Percentiles rank a stretch among this genome's conserved stretches.
phyloP scores from a whole-genome alignment of 2,888 invertebrate genomes.

The Ectropis crepuscularia region DNA sequence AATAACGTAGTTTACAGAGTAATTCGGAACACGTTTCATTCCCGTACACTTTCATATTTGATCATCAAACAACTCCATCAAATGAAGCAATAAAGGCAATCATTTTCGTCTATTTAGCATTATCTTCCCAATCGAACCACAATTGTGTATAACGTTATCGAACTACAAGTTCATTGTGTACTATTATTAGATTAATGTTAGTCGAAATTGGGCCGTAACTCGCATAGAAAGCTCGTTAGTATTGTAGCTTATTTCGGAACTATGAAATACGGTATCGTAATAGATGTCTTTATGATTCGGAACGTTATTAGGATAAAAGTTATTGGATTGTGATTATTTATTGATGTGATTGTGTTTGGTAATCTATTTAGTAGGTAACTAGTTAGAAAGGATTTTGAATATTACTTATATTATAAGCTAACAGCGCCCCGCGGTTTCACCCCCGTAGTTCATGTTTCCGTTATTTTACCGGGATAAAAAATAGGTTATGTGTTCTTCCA shows the following conservation, averaged over 20 bases:
- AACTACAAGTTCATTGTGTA: slow-evolving; percentile 45
- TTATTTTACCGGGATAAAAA: too few species aligned
- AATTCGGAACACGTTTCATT: slow-evolving; percentile 16
- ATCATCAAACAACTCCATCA: slow-evolving; percentile 32
- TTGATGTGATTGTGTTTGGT: slow-evolving; percentile 19
- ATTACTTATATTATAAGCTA: neutral
- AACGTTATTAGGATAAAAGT: slow-evolving; percentile 24
- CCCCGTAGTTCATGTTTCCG: too few species aligned
- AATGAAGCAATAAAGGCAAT: slow-evolving; percentile 66
- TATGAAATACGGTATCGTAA: slow-evolving; percentile 44
- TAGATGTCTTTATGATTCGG: slow-evolving; percentile 48
- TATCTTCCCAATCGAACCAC: slow-evolving; percentile 54
- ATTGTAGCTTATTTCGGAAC: slow-evolving; percentile 51
- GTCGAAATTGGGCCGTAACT: slow-evolving; percentile 70
- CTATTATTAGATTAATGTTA: slow-evolving; percentile 72
- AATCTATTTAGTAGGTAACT: neutral
- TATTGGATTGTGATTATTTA: slow-evolving; percentile 25
- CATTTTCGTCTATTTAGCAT: slow-evolving; percentile 53
- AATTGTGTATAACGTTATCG: slow-evolving; percentile 37
- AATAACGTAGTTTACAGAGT: neutral
- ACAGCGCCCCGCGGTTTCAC: too few species aligned
- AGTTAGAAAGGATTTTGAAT: neutral
- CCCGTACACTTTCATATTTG: slow-evolving; percentile 41
- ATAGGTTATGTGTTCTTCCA: too few species aligned
- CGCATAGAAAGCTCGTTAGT: slow-evolving; percentile 59